Evolutionary conservation across 2,797 vertebrate species (phyloP), one percentile per base, ranked within the genome.

Genomic region (Pelodytes ibericus): DNA sequence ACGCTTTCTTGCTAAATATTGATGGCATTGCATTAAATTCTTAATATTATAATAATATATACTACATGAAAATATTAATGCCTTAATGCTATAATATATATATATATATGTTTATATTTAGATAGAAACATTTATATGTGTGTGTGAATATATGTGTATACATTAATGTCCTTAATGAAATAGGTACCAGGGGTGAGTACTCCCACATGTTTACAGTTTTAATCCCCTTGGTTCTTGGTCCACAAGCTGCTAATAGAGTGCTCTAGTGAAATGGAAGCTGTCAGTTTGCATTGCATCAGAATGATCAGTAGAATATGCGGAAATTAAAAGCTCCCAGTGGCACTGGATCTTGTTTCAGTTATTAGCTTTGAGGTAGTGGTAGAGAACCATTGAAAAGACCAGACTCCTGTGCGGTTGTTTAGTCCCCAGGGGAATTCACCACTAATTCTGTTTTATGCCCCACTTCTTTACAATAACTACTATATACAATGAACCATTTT

Each of bases 371-470:
- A 82, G 81, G 84, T 83, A 90, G 77, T 86, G 82, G 88, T 81
- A 87, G 87, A 88, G 88, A 78, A 85, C 84, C 83, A 89, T 88
- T 91, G 85, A 87, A 84, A 86, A 82, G 84, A 85, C 86, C 85
- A 90, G 90, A 91, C 89, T 88, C 90, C 90, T 87, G 85, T 86
- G 88, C 91, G 89, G 88, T 86, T 92, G 87, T 91, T 91, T 90
- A 89, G 86, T 91, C 89, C 87, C 86, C 81, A 1, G 94, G 95
- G 93, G 89, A 92, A 93, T 88, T 77, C 63, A 75, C 82, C 80
- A 77, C 89, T 94, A 94, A 95, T 92, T 90, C 88, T 89, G 90
- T 90, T 92, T 94, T 85, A 85, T 94, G 94, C 91, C 91, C 94
- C 91, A 94, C 92, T 95, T 96, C 91, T 91, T 92, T 89, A 88